These are phyloP conservation scores for Steinernema feltiae DNA, from an alignment of 1,140 invertebrate species.

Conservation along the genomic window DNA sequence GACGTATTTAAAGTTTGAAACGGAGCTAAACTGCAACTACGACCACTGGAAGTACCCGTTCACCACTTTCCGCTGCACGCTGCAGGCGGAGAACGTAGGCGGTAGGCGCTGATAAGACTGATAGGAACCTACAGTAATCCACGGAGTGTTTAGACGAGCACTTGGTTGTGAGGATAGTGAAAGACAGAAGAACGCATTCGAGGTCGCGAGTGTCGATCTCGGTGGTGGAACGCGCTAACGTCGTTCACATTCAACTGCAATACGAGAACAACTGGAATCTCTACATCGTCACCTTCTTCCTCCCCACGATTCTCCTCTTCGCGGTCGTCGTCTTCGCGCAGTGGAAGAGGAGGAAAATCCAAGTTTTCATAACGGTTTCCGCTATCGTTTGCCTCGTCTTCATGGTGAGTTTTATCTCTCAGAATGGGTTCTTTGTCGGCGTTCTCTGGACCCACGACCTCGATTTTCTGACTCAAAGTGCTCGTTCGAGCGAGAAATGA, in stretches of 20 bases:
- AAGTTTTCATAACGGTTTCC: slow-evolving; percentile 29
- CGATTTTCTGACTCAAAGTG: too few species aligned
- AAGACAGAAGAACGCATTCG: background rate
- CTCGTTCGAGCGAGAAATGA: too few species aligned
- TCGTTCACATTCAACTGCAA: background rate
- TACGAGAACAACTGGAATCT: slow-evolving; percentile 18
- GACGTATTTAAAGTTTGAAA: slow-evolving; percentile 21
- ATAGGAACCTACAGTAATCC: background rate
- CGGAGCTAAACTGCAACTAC: slow-evolving; percentile 20
- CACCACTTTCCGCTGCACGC: slow-evolving; percentile 22
- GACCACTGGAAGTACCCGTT: slow-evolving; percentile 37
- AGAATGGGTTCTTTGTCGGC: background rate
- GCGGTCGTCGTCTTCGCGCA: slow-evolving; percentile 36
- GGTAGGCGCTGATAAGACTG: background rate
- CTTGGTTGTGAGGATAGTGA: background rate
- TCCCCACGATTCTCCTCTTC: slow-evolving; percentile 28
- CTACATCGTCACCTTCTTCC: slow-evolving; percentile 25
- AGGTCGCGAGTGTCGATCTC: background rate
- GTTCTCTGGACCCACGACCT: too few species aligned
- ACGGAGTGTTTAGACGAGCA: background rate
- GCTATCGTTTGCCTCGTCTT: slow-evolving; percentile 31
- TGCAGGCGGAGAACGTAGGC: slow-evolving; percentile 23
- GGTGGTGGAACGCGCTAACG: background rate
- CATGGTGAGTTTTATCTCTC: slow-evolving; percentile 20
- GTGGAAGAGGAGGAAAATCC: slow-evolving; percentile 38